Base-by-base conservation (phyloP, 1,140 invertebrate species). In the Halesus radiatus region DNA sequence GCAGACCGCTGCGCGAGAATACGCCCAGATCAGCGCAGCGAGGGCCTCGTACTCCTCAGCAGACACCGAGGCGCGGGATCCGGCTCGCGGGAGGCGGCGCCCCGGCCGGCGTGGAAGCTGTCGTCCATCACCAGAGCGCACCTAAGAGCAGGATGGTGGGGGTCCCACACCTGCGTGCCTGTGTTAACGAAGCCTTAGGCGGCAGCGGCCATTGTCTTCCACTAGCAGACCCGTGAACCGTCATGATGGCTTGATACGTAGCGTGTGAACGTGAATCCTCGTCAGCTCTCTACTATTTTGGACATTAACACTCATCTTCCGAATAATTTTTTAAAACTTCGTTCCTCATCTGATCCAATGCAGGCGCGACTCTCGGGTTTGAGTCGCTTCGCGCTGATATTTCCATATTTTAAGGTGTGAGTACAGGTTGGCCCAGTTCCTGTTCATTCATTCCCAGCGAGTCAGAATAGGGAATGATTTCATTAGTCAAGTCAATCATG, bases 361-460 rank as follows among this genome's bases (percentile, higher is more conserved):
- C 93, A 45, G 92, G 92, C 0, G 95, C 95, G 5, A 97, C 92
- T 84, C 95, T 90, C 6, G 96, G 96, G 85, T 94, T 93, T 15
- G 94, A 94, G 85, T 97, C 94, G 2, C 0, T 96, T 92, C 0
- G 96, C 86, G 13, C 93, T 95, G 3, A 96, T 92, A 80, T 94
- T 93, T 1, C 94, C 94, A 86, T 93, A 91, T 75, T 92, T 88
- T 62, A 95, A 85, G 1, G 94, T 91, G 85, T 93, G 94, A 68
- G n/a, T 93, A 90, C 1, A 97, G 85, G 87, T 96, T 97, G 0
- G 93, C 92, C 92, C 37, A 97, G 88, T 88, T 97, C 96, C 85
- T 95, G 96, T 86, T 97, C 96, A 86, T 97, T 97, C 95, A 97
- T 96, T 0, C 96, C 96, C 7, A 97, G 88, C n/a, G 96, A 97